phyloP scores from a whole-genome alignment of 2,113 vertebrate species.

The Oenanthe oenanthe region DNA sequence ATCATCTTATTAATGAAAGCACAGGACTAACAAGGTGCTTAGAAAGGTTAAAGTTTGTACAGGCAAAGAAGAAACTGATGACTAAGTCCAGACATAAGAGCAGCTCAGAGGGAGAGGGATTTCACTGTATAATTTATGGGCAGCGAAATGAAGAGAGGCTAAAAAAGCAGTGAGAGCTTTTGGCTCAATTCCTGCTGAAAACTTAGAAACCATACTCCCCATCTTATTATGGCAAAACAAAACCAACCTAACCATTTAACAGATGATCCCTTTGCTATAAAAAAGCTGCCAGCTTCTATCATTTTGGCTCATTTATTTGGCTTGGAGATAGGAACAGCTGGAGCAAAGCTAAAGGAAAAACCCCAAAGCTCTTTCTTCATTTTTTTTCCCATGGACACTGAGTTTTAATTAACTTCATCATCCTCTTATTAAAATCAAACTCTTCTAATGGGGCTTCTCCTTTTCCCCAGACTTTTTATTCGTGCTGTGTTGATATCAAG shows the following conservation, averaged over 20 bases:
- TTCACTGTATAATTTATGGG: conserved; percentile 19
- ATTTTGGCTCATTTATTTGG: conserved; percentile 55
- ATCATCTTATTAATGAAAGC: conserved; percentile 1
- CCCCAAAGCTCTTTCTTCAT: conserved; percentile 10
- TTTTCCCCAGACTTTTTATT: neutral
- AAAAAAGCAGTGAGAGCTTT: neutral
- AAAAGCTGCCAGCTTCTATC: conserved; percentile 18
- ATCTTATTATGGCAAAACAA: conserved; percentile 10
- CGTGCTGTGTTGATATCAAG: neutral
- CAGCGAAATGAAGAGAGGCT: conserved; percentile 4
- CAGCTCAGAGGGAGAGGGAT: neutral
- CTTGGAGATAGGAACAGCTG: conserved; percentile 64
- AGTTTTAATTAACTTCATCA: conserved; percentile 72
- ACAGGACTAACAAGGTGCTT: neutral
- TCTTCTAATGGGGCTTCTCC: conserved; percentile 1
- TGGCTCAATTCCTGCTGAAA: conserved; percentile 3
- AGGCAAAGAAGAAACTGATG: neutral
- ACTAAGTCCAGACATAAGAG: neutral
- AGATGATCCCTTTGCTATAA: conserved; percentile 51
- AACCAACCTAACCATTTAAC: conserved; percentile 10
- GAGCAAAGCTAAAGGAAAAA: conserved; percentile 59
- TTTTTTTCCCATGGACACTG: neutral
- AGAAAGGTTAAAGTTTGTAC: neutral
- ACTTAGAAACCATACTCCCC: neutral
- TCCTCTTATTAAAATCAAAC: conserved; percentile 59